Base-by-base conservation (phyloP, 2,888 invertebrate species). In the Xiphydria camelus region DNA sequence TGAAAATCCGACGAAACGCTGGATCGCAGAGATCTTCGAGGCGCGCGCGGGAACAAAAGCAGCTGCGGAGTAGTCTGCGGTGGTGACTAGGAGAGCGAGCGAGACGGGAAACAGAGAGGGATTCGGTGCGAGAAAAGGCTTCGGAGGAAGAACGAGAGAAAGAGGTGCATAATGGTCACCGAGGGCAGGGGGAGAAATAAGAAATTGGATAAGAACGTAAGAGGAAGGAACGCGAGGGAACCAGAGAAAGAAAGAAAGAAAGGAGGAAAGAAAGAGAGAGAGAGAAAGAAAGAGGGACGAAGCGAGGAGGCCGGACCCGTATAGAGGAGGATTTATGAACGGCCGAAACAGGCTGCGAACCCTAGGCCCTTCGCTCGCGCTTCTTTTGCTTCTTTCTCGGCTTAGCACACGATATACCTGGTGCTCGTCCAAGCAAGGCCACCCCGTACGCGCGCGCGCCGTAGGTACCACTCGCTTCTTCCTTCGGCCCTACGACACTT, bases 301-400 rank as follows among this genome's bases (percentile, higher is more conserved):
- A 29, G 15, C 15, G 14, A 10, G 1, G 6, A n/a, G n/a, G n/a
- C n/a, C 23, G 35, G 40, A 39, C 29, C 25, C 37, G 23, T 34
- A 43, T 10, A 58, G 55, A 52, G 55, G 61, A 63, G 63, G 68
- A 70, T 70, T 70, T 69, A 70, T 68, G 69, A 68, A 66, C 61
- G 67, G 56, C 60, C 62, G 57, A 62, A 68, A 66, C 60, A 59
- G 61, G 62, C 61, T 61, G 59, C 61, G 52, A 57, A 61, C 56
- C 55, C 55, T 55, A 55, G 56, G 53, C 57, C 57, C 58, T 56
- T 57, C 46, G 57, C 51, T 46, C 33, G 22, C 38, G 42, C 41
- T 41, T 53, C 38, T 46, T 39, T 44, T 45, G 47, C 49, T 56
- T 59, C 62, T 51, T 57, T 57, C 58, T 64, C 23, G 23, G n/a